Base-by-base conservation (phyloP, 2,797 vertebrate species). In the Enteromius radiatus region DNA sequence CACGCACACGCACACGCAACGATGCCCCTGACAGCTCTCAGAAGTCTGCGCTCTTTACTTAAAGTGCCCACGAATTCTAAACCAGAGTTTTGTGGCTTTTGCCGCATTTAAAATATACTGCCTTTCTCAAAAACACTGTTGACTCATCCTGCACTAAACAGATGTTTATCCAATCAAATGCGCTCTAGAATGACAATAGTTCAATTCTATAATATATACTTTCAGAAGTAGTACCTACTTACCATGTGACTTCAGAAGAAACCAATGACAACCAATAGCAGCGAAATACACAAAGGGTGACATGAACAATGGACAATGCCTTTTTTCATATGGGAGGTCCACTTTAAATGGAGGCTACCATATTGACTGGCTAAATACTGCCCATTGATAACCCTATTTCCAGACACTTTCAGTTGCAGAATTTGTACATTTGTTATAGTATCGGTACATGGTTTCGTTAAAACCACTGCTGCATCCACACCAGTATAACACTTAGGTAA, bases 41-140 rank as follows among this genome's bases (percentile, higher is more conserved):
- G 49, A 41, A 82, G 76, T 83, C 76, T 19, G 78, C 47, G 63
- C 87, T 87, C 86, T 79, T 82, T 81, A 15, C 52, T 88, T 90
- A 91, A 92, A 87, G 87, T 90, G 47, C 0, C 21, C 31, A 54
- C 49, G 1, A 38, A 26, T n/a, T 75, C 49, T 9, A n/a, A 33
- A 33, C 28, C 3, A 21, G 10, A 33, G 45, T 52, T 71, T 19
- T 21, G 11, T 38, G 49, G 49, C n/a, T 26, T 75, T 75, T 17
- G n/a, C 1, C 6, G 0, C 7, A 59, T 41, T 75, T 38, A 26
- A 59, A 59, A 59, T 75, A 23, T 74, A 38, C 49, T 10, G 14
- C 49, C 52, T 38, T 5, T 14, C 21, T 38, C 14, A 67, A 69
- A 45, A 43, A 69, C 23, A 41, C 73, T 41, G 71, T 38, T 26